phyloP scores from a whole-genome alignment of 2,113 vertebrate genomes.

The Pituophis catenifer region DNA sequence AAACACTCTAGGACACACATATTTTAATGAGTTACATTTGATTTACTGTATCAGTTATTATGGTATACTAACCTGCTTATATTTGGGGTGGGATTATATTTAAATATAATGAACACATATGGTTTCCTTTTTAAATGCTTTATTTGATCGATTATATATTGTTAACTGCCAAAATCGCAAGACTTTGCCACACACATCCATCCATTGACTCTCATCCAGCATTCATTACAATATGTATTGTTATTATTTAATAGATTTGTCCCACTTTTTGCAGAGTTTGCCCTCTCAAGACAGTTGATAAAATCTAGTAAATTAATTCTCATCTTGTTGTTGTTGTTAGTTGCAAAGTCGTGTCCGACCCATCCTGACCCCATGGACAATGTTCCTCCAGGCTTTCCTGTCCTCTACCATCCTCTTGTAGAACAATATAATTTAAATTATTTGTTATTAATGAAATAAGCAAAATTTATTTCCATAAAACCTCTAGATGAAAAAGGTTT shows the following conservation, averaged over 20 bases:
- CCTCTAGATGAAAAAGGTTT: neutral
- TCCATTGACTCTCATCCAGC: neutral
- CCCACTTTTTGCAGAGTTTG: neutral
- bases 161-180: neutral
- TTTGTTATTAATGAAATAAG: neutral
- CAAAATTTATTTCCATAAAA: neutral
- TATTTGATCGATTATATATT: neutral
- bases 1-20: neutral
- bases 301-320: neutral
- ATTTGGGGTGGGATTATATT: neutral
- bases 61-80: neutral
- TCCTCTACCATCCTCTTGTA: too few species aligned
- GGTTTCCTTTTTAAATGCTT: neutral
- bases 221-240: neutral
- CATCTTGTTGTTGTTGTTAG: too few species aligned
- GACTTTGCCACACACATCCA: neutral
- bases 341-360: too few species aligned
- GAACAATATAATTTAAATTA: neutral
- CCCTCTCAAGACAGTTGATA: neutral
- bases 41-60: neutral
- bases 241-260: neutral
- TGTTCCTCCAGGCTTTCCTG: too few species aligned
- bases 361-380: too few species aligned
- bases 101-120: neutral
- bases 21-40: neutral